Base-by-base conservation (phyloP, 2,113 vertebrate species). In the Numida meleagris region DNA sequence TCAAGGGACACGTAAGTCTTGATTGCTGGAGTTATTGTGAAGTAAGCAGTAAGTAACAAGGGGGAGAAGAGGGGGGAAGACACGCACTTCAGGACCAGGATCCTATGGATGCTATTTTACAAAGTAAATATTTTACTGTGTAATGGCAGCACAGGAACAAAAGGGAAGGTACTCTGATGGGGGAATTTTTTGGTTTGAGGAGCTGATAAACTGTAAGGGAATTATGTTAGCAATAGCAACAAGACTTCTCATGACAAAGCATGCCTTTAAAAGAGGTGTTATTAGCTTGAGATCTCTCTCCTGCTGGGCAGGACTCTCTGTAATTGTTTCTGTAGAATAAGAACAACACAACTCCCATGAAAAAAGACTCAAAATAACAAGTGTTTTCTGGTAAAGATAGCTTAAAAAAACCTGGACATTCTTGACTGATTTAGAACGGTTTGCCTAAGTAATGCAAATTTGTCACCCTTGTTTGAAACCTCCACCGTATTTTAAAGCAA, bases 21-120 rank as follows among this genome's bases (percentile, higher is more conserved):
- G 73, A 94, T 93, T 90, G 66, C 86, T 74, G 51, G 72, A 83
- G 45, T 89, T 88, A 50, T 3, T 92, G 83, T 86, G 84, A 93
- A 59, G 65, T n/a, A 51, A 84, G 70, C 36, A 76, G 3, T 20
- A 36, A 71, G 62, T 17, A 31, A 10, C 21, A 48, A 46, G 68
- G 53, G 53, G 63, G 63, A 87, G 40, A 48, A 55, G 51, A 45
- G 36, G 9, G 8, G 9, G 43, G 31, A 87, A 55, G 82, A 58
- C 36, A 10, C 20, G 58, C 21, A 19, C 46, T 58, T 65, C 38
- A 51, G 27, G 50, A 63, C 45, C 36, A n/a, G 18, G 24, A 20
- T 14, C 38, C 40, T 51, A 34, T 58, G 70, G n/a, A 55, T 83
- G 50, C 63, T n/a, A 53, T 85, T 90, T 90, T 14, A 42, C 63